Percentiles rank a stretch among this genome's conserved stretches.
phyloP scores from a whole-genome alignment of 2,888 invertebrate species.

The Idaea dimidiata region DNA sequence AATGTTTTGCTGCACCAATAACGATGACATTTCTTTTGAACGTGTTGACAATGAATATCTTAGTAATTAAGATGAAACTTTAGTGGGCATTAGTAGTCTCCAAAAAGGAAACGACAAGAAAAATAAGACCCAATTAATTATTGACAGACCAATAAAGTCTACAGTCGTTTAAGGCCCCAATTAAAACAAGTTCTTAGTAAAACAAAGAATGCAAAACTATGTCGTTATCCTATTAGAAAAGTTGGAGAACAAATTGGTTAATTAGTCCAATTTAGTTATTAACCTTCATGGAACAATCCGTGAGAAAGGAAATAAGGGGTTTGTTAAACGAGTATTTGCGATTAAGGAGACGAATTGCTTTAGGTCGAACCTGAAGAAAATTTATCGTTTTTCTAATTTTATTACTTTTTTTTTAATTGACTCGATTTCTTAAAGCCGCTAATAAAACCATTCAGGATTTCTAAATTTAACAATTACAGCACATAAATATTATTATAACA shows the following conservation, averaged over 20 bases:
- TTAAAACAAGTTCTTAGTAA: background rate
- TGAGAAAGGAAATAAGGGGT: slow-evolving; percentile 25
- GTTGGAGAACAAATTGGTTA: slow-evolving; percentile 26
- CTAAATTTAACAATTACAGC: too few relatives aligned
- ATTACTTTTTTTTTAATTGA: too few relatives aligned
- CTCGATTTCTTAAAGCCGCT: too few relatives aligned
- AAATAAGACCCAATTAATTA: background rate
- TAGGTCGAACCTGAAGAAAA: background rate
- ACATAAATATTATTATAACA: too few relatives aligned
- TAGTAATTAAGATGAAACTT: too few relatives aligned
- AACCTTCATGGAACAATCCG: slow-evolving; percentile 19
- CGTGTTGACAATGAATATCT: too few relatives aligned
- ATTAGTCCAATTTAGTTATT: slow-evolving; percentile 25
- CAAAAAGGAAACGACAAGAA: background rate
- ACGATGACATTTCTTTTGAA: too few relatives aligned
- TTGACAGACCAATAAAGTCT: background rate
- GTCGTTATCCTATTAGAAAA: slow-evolving; percentile 1
- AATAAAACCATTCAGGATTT: too few relatives aligned
- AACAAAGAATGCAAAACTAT: slow-evolving; percentile 1
- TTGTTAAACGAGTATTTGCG: background rate
- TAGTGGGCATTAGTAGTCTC: too few relatives aligned
- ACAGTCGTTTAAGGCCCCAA: slow-evolving; percentile 1
- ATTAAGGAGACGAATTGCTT: background rate
- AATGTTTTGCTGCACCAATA: too few relatives aligned
- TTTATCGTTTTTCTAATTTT: background rate